phyloP scores from a whole-genome alignment of 2,113 vertebrate species.

The Myrmophylax atrothorax region DNA sequence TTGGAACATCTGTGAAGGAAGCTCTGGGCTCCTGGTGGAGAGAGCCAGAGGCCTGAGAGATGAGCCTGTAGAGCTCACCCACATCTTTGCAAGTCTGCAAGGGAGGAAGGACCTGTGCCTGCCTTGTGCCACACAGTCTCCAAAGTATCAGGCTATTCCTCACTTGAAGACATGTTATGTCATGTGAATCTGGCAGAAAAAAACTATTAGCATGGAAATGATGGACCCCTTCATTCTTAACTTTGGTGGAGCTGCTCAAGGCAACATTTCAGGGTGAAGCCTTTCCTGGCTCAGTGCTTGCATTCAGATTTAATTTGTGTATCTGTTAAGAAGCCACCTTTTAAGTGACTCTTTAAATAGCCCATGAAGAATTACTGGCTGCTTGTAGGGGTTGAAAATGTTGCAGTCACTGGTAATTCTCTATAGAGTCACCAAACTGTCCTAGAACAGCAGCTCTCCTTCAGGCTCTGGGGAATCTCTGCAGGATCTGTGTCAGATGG shows the following conservation, averaged over 20 bases:
- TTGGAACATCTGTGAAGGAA: neutral
- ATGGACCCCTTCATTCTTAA: neutral
- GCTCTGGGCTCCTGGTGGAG: neutral
- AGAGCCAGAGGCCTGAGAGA: neutral
- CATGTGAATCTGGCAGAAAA: neutral
- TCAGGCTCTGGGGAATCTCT: neutral
- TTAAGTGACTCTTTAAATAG: neutral
- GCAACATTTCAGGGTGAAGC: neutral
- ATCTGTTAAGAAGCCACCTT: neutral
- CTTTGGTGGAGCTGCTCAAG: neutral
- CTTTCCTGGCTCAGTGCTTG: neutral
- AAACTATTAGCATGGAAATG: fast-evolving
- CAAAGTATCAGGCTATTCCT: neutral
- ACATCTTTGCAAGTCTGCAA: neutral
- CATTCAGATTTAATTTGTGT: neutral
- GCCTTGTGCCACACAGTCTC: neutral
- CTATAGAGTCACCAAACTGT: neutral
- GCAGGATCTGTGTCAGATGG: neutral
- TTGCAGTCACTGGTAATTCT: neutral
- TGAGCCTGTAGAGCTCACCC: neutral
- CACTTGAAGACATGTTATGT: neutral
- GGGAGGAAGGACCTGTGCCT: neutral
- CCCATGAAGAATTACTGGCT: neutral
- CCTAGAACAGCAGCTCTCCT: neutral
- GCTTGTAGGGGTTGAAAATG: neutral